Evolutionary conservation across 2,113 vertebrate genomes (phyloP), one percentile per base, ranked within the genome.

Genomic region (Corythoichthys intestinalis): DNA sequence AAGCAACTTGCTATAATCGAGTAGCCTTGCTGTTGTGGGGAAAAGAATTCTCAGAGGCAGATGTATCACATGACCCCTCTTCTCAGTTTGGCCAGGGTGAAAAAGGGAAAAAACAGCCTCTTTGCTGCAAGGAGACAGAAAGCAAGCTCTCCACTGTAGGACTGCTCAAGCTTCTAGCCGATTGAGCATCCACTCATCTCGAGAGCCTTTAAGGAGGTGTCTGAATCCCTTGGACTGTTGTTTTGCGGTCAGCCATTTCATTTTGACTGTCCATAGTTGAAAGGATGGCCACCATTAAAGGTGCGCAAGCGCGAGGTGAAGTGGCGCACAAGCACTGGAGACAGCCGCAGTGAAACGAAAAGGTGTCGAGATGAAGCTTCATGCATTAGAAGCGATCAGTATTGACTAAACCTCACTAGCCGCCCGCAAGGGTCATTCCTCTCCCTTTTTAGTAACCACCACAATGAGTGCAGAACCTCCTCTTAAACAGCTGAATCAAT

Each of bases 171-270:
- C 65, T 78, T 67, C 77, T 11, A 38, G 64, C 69, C 78, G 71
- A 82, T 67, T 1, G 49, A 82, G 80, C 28, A 38, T 1, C 66
- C 75, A 74, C 82, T 83, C 71, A 54, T 66, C 78, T 80, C 28
- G 75, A 88, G 83, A 72, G 87, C 85, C 78, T 72, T 80, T 50
- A 66, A 76, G 66, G 67, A 77, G 70, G 39, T 53, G 20, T 66
- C 70, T 59, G 63, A 72, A 64, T 39, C 64, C 60, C 81, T 54
- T 64, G 71, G 65, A 73, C 35, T 62, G 60, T 62, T 79, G 67
- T 76, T 72, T 53, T 69, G 50, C 49, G 38, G 66, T 69, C 47
- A 46, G 69, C 65, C 35, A 69, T 69, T 41, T 67, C 41, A 72
- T 47, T 62, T 47, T 63, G 41, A 82, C 53, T 48, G 71, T 64